Evolutionary conservation across 2,888 invertebrate species (phyloP).

Genomic region (Disparrhopalites patrizii): DNA sequence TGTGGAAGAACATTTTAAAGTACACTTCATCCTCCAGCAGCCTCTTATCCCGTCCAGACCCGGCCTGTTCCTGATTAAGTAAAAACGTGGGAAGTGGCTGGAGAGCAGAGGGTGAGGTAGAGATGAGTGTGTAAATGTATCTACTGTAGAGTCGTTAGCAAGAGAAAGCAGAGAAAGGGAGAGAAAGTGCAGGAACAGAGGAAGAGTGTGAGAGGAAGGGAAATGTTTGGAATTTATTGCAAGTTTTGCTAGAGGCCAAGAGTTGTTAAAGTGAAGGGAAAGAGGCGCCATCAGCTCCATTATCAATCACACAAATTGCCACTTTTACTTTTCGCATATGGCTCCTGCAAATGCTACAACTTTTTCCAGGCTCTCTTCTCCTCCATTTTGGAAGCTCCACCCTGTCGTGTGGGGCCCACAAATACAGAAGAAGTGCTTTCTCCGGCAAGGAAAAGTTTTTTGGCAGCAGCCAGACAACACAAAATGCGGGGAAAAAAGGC

Average conservation of each 20-base stretch:
- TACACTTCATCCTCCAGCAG: neutral
- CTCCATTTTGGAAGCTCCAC: neutral
- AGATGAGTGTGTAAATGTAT: neutral
- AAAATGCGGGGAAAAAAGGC: neutral
- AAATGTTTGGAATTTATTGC: conserved; percentile 9
- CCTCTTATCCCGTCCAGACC: neutral
- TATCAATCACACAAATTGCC: conserved; percentile 31
- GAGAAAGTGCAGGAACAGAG: neutral
- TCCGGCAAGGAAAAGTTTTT: neutral
- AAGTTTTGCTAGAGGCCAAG: neutral
- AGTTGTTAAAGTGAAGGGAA: conserved; percentile 2
- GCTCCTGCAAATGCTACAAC: conserved; percentile 7
- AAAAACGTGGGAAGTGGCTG: neutral
- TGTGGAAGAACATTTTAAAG: neutral
- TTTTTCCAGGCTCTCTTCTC: neutral
- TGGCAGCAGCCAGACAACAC: neutral
- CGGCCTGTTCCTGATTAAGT: neutral
- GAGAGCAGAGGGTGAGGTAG: neutral
- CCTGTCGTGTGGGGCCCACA: neutral
- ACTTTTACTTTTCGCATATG: conserved; percentile 26
- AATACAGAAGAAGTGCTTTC: neutral
- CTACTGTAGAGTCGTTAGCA: neutral
- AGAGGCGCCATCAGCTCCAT: conserved; percentile 18
- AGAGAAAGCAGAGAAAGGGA: neutral
- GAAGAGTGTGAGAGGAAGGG: conserved; percentile 2